Percentiles rank a stretch among this genome's conserved stretches.
These are phyloP conservation scores for Eilema caniola DNA, from an alignment of 2,888 invertebrate genomes.

Conservation along the genomic window DNA sequence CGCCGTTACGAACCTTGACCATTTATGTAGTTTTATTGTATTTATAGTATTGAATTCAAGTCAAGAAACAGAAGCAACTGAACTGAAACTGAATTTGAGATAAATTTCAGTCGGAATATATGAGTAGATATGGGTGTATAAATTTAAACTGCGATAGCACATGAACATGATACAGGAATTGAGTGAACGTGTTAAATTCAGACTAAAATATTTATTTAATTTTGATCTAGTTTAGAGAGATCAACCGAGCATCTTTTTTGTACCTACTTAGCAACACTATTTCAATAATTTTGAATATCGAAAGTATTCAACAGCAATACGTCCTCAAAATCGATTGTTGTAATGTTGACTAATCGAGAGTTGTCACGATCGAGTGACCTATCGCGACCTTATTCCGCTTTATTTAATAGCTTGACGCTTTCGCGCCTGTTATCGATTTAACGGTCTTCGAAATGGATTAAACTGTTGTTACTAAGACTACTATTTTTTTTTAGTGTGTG, in stretches of 20 bases:
- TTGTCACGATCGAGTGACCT: conserved; percentile 41
- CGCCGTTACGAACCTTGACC: conserved; percentile 1
- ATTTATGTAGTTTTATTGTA: not conserved
- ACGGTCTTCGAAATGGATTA: conserved; percentile 31
- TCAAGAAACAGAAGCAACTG: not conserved
- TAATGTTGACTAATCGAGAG: conserved; percentile 34
- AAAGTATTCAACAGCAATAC: conserved; percentile 18
- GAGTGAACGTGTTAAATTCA: too few relatives aligned
- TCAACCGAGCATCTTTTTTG: too few relatives aligned
- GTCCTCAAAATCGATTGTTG: conserved; percentile 34
- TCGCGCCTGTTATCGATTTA: conserved; percentile 45
- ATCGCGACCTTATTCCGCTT: conserved; percentile 49
- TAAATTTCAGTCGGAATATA: too few relatives aligned
- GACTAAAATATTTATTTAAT: too few relatives aligned
- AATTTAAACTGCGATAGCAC: too few relatives aligned
- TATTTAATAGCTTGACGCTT: conserved; percentile 51
- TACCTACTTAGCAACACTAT: not conserved
- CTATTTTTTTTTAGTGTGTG: conserved; percentile 9
- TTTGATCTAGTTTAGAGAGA: too few relatives aligned
- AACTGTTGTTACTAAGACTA: conserved; percentile 19
- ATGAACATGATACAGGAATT: too few relatives aligned
- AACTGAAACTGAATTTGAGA: too few relatives aligned
- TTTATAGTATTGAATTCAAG: not conserved
- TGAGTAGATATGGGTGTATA: too few relatives aligned
- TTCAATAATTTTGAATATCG: conserved; percentile 17